phyloP scores from a whole-genome alignment of 2,888 invertebrate genomes.

The Tenthredo notha region DNA sequence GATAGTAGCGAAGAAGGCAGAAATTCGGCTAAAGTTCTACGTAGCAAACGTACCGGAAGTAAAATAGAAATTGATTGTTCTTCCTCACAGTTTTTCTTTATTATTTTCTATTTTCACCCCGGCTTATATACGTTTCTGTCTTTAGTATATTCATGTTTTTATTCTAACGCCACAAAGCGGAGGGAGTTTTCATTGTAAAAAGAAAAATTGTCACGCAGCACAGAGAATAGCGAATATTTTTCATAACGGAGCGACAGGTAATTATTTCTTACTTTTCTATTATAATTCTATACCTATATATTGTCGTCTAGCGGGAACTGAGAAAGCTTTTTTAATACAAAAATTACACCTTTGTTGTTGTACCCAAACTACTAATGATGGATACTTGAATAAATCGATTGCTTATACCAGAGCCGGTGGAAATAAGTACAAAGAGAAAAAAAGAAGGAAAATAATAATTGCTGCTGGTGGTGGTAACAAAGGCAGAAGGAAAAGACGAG shows the following conservation, averaged over 20 bases:
- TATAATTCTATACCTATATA: not conserved
- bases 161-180: not conserved
- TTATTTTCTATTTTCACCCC: not conserved
- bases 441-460: not conserved
- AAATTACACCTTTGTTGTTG: slow-evolving; percentile 3
- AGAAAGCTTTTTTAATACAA: not conserved
- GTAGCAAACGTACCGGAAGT: slow-evolving; percentile 22
- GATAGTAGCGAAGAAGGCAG: not conserved
- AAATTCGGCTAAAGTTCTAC: slow-evolving; percentile 22
- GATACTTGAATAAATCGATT: slow-evolving; percentile 26
- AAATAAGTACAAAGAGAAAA: not conserved
- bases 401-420: not conserved
- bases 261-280: not conserved
- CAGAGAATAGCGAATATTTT: not conserved
- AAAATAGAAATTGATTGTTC: slow-evolving; percentile 29
- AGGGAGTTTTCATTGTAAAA: slow-evolving; percentile 8
- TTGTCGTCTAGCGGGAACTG: not conserved
- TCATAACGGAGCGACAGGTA: not conserved
- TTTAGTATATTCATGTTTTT: slow-evolving; percentile 24
- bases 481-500: not conserved
- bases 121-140: not conserved
- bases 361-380: slow-evolving; percentile 8
- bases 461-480: not conserved
- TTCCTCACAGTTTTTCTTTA: not conserved
- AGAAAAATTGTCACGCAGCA: not conserved